phyloP scores from a whole-genome alignment of 2,113 vertebrate species.

The Falco punctatus region DNA sequence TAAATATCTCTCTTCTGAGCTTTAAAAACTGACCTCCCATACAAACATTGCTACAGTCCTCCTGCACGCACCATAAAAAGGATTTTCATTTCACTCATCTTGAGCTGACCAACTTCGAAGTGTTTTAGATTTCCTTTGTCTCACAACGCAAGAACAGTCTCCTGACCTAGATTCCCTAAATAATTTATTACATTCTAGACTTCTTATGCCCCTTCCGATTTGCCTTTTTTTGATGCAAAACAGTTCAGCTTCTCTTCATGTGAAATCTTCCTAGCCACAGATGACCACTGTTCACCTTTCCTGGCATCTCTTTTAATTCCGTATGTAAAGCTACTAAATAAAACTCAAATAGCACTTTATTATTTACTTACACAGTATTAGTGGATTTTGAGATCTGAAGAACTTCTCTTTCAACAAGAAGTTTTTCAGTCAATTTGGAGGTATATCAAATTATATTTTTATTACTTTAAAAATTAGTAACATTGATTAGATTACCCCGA shows the following conservation, averaged over 20 bases:
- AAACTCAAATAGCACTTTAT: background rate
- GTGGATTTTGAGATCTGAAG: background rate
- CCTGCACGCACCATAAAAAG: background rate
- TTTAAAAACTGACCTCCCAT: background rate
- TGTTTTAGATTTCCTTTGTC: background rate
- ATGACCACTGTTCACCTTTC: background rate
- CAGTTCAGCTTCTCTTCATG: background rate
- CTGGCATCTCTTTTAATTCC: background rate
- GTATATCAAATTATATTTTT: background rate
- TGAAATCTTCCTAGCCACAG: background rate
- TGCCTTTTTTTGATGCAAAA: background rate
- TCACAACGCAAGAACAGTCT: background rate
- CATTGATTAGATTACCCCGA: background rate
- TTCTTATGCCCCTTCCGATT: background rate
- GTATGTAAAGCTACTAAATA: background rate
- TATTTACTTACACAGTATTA: background rate
- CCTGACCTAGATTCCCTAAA: conserved; percentile 6
- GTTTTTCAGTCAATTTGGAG: background rate
- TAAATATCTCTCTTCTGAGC: background rate
- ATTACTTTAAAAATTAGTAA: conserved; percentile 11
- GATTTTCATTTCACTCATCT: background rate
- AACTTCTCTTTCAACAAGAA: background rate
- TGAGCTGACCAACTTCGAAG: background rate
- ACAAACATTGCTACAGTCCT: background rate
- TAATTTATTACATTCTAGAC: conserved; percentile 27